Evolutionary conservation across 2,797 vertebrate species (phyloP), one percentile per base, ranked within the genome.

Genomic region (Scarus forsteni): DNA sequence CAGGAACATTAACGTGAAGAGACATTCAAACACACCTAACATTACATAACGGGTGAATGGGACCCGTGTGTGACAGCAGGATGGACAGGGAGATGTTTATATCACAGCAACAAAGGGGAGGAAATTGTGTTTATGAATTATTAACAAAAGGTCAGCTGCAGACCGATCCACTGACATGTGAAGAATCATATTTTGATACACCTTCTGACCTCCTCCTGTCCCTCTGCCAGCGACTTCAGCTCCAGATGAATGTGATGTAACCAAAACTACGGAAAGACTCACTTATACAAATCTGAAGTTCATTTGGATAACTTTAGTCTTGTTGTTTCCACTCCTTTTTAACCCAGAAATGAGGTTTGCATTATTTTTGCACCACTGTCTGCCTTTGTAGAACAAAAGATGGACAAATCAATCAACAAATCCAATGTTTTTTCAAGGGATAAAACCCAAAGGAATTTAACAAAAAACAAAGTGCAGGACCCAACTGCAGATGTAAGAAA

Each of bases 31-130:
- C 48, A 54, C 64, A 51, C 19, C 11, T 14, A 14, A 34, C 10
- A 39, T 68, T 52, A 36, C 8, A 8, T 13, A 60, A 50, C 66
- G 19, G 27, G 43, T 35, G 16, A 53, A 44, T 62, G 57, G 57
- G 44, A 40, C 48, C 53, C 69, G 64, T 63, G 43, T 73, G 69
- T 50, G 14, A 11, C 53, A 67, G 58, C 68, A 58, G 63, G 48
- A 48, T 11, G 7, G 35, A 15, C 38, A 49, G 62, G 75, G 71
- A 77, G 52, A 51, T 35, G n/a, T 53, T 16, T 10, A 15, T 54
- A 27, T 43, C 7, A 13, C 5, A 13, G 10, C 49, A 16, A 16
- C 3, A 53, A 1, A 10, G 38, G 59, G 35, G 43, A 67, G 58
- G 54, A 54, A 51, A 43, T 18, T 8, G 48, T 49, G 27, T 58